A percentile compares a stretch with the other conserved stretches of the same genome.
phyloP scores from a whole-genome alignment of 1,140 invertebrate species.

The Drosophila trapezifrons region DNA sequence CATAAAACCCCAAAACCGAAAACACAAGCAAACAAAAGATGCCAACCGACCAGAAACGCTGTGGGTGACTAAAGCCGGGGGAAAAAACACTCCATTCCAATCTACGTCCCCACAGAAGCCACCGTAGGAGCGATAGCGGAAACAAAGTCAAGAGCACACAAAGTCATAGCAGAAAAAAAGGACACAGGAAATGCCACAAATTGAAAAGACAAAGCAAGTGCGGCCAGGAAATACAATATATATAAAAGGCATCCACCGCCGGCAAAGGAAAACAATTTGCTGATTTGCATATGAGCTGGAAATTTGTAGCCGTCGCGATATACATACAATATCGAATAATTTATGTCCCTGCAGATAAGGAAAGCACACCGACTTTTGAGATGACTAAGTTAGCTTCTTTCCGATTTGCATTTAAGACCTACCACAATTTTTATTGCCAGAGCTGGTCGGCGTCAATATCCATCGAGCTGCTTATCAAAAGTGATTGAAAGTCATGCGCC shows the following conservation, averaged over 20 bases:
- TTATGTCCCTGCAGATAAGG: constrained; percentile 25
- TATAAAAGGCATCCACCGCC: constrained; percentile 11
- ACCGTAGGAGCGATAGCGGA: constrained; percentile 1
- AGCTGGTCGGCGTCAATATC: neutral
- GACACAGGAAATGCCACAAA: constrained; percentile 19
- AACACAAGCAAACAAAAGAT: constrained; percentile 48
- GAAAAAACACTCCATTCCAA: constrained; percentile 31
- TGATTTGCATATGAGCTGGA: constrained; percentile 61
- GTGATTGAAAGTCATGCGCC: constrained; percentile 24
- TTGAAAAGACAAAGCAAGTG: constrained; percentile 30
- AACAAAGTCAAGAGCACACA: constrained; percentile 32
- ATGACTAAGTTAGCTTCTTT: constrained; percentile 14
- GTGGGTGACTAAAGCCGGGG: constrained; percentile 12
- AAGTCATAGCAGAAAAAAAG: constrained; percentile 26
- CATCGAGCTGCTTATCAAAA: constrained; percentile 18
- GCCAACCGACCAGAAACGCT: constrained; percentile 2
- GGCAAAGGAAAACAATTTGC: constrained; percentile 25
- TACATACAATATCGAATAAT: constrained; percentile 30
- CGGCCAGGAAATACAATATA: neutral
- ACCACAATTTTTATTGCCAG: constrained; percentile 9
- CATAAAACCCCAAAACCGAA: constrained; percentile 32
- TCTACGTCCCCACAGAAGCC: constrained; percentile 25
- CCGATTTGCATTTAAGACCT: constrained; percentile 28
- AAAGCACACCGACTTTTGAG: neutral
- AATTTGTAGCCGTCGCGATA: constrained; percentile 43